Conservation (phyloP, 1,140 invertebrate species). For the Bactericera cockerelli region DNA sequence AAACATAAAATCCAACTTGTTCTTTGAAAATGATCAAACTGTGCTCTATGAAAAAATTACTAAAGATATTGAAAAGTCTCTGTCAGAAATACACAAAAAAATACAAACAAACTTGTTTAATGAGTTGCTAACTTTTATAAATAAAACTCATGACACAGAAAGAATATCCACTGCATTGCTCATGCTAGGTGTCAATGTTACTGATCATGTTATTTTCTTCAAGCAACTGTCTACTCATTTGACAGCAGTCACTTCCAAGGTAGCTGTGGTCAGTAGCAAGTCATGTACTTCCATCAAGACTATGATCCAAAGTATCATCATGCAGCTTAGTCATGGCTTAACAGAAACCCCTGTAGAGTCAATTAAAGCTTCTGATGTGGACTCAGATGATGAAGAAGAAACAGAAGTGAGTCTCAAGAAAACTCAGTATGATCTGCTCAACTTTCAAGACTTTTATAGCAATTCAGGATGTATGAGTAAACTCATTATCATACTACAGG, state of each 20-base stretch:
- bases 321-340: background rate
- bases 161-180: background rate
- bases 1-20: background rate
- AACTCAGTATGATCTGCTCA: background rate
- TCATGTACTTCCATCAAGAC: background rate
- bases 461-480: background rate
- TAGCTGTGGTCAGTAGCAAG: slow-evolving; percentile 5
- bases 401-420: background rate
- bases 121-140: background rate
- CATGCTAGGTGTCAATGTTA: background rate
- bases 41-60: background rate
- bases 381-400: background rate
- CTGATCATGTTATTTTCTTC: background rate
- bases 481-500: background rate
- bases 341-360: background rate
- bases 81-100: background rate
- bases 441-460: background rate
- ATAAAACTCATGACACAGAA: background rate
- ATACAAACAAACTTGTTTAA: background rate
- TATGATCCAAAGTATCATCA: background rate
- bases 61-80: background rate
- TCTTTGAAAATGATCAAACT: slow-evolving; percentile 3
- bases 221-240: background rate
- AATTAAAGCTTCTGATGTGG: background rate
- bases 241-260: background rate